A percentile compares a stretch with the other conserved stretches of the same genome.
Conservation (phyloP, 1,140 invertebrate genomes). For the Mamestra configurata region DNA sequence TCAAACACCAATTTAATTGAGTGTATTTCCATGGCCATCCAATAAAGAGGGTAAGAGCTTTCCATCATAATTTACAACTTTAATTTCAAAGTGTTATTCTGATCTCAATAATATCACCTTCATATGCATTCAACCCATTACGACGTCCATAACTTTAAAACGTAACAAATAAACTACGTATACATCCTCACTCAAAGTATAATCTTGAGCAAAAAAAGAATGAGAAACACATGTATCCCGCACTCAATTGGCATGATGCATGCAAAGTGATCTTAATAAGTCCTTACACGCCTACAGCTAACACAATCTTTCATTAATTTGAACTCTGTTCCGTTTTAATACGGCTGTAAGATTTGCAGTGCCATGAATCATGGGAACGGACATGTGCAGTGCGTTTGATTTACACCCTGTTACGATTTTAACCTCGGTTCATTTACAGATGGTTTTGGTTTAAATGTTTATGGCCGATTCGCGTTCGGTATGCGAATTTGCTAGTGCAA, state of each 20-base stretch:
- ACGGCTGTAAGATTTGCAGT: constrained; percentile 32
- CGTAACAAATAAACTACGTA: constrained; percentile 1
- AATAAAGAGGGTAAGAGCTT: no score
- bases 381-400: constrained; percentile 53
- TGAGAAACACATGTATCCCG: constrained; percentile 37
- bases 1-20: no score
- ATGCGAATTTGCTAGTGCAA: constrained; percentile 15
- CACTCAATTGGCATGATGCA: constrained; percentile 46
- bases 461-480: constrained; percentile 22
- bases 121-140: neutral
- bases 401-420: constrained; percentile 51
- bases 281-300: constrained; percentile 22
- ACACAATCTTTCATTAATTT: constrained; percentile 49
- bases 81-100: no score
- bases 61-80: no score
- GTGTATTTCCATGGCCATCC: no score
- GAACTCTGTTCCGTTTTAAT: constrained; percentile 52
- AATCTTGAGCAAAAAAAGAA: constrained; percentile 26
- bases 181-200: constrained; percentile 5
- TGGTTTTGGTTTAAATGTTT: constrained; percentile 47
- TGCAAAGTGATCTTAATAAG: constrained; percentile 56
- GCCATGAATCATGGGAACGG: constrained; percentile 49
- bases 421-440: constrained; percentile 52
- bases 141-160: neutral
- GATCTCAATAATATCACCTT: no score